A percentile compares a stretch with the other conserved stretches of the same genome.
phyloP scores from a whole-genome alignment of 2,797 vertebrate genomes.

The Oryzias dopingdopingensis region DNA sequence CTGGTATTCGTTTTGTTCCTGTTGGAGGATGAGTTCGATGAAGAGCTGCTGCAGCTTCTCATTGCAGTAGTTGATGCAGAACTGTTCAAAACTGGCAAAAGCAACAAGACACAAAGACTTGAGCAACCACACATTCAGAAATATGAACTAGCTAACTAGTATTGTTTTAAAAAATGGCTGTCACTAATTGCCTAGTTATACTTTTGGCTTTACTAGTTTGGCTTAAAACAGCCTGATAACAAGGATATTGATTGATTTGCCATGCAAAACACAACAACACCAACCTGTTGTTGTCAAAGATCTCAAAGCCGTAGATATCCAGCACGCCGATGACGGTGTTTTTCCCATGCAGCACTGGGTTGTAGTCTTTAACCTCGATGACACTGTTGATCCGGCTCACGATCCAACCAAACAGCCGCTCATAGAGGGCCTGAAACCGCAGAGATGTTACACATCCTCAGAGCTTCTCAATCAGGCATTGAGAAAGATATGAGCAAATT shows the following conservation, averaged over 20 bases:
- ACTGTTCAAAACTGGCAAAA: conserved; percentile 87
- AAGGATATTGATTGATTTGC: too few relatives aligned
- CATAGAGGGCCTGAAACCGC: conserved; percentile 84
- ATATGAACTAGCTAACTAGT: too few relatives aligned
- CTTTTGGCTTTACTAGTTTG: too few relatives aligned
- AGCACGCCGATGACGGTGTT: conserved; percentile 92
- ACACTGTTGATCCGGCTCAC: conserved; percentile 84
- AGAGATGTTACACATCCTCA: neutral
- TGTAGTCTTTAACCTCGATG: conserved; percentile 84
- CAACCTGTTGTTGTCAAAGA: conserved; percentile 89
- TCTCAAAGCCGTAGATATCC: conserved; percentile 95
- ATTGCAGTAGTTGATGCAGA: conserved; percentile 98
- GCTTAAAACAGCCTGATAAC: too few relatives aligned
- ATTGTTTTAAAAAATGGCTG: too few relatives aligned
- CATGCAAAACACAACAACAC: neutral
- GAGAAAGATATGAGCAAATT: neutral
- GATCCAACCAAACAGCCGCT: conserved; percentile 91
- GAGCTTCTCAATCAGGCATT: neutral
- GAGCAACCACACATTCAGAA: neutral
- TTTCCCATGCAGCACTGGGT: conserved; percentile 86
- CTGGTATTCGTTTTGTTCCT: conserved; percentile 89
- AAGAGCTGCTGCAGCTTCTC: conserved; percentile 99
- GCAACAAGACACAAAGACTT: conserved; percentile 2
- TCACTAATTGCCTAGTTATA: too few relatives aligned
- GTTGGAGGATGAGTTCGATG: conserved; percentile 91